These are phyloP conservation scores for Zosterops japonicus DNA, from an alignment of 2,113 vertebrate species.

Conservation along the genomic window DNA sequence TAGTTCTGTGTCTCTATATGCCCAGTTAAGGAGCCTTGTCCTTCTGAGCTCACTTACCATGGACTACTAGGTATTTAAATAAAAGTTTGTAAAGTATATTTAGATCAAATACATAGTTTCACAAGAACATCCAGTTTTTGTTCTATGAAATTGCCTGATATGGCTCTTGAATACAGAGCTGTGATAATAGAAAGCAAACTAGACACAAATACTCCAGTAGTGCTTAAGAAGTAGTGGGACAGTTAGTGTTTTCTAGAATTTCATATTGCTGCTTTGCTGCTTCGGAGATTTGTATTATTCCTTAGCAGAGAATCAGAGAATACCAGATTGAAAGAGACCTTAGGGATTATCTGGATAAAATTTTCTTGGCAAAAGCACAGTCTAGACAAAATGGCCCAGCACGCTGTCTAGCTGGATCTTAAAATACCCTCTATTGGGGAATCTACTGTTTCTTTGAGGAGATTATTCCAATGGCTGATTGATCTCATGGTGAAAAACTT, in stretches of 20 bases:
- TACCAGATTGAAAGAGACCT: background rate
- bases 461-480: background rate
- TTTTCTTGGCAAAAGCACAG: background rate
- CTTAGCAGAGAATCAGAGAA: background rate
- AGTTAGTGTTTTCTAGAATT: background rate
- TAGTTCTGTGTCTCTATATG: background rate
- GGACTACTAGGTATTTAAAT: background rate
- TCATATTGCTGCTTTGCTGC: background rate
- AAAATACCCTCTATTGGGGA: background rate
- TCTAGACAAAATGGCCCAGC: background rate
- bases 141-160: background rate
- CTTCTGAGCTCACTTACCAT: fast-evolving
- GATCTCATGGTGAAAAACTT: background rate
- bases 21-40: background rate
- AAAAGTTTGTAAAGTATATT: background rate
- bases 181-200: background rate
- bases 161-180: background rate
- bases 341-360: background rate
- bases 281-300: background rate
- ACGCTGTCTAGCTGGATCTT: background rate
- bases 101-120: background rate
- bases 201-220: background rate
- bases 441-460: background rate
- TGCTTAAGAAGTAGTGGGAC: background rate
- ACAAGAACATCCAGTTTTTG: background rate